phyloP scores from a whole-genome alignment of 1,140 invertebrate species.

The Ladona fulva region DNA sequence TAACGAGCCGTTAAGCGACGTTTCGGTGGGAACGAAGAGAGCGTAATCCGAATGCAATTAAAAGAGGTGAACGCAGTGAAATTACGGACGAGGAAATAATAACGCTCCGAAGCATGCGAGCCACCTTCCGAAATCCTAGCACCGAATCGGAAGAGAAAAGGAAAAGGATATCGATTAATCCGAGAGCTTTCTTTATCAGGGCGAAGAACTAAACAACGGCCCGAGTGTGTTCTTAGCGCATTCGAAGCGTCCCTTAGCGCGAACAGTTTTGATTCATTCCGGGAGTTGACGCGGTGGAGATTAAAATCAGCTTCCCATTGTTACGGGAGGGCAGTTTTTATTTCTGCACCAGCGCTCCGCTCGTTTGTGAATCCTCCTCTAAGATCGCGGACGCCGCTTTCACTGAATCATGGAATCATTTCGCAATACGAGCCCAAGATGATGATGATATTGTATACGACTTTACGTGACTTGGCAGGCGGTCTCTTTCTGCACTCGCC shows the following conservation, averaged over 20 bases:
- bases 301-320: constrained; percentile 6
- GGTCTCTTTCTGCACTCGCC: too few relatives aligned
- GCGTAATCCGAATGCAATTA: not conserved
- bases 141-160: too few relatives aligned
- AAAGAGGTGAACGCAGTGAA: not conserved
- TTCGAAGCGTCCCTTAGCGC: too few relatives aligned
- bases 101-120: too few relatives aligned
- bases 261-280: not conserved
- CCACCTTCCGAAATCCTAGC: too few relatives aligned
- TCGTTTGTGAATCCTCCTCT: not conserved
- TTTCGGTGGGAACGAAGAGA: not conserved
- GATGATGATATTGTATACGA: not conserved
- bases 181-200: too few relatives aligned
- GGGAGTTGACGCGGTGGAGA: not conserved
- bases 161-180: too few relatives aligned
- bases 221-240: too few relatives aligned
- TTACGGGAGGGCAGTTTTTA: not conserved
- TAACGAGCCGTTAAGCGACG: not conserved
- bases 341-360: not conserved
- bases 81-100: too few relatives aligned
- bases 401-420: not conserved
- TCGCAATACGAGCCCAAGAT: not conserved
- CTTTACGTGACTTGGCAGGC: not conserved
- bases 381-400: not conserved
- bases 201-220: too few relatives aligned